Percentiles rank a stretch among this genome's conserved stretches.
phyloP scores from a whole-genome alignment of 2,888 invertebrate species.

The Clunio marinus region DNA sequence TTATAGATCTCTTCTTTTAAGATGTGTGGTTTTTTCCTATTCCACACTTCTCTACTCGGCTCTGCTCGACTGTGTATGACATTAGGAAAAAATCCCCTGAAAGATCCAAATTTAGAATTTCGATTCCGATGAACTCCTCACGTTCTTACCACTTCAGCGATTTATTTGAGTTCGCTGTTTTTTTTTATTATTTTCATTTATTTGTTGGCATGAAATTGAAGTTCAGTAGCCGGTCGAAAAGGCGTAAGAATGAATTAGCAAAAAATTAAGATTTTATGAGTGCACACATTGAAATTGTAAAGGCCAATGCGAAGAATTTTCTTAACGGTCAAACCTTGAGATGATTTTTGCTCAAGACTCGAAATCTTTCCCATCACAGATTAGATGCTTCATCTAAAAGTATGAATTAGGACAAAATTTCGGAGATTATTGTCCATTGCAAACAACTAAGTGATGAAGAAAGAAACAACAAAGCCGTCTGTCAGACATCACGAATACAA shows the following conservation, averaged over 20 bases:
- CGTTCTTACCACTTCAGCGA: conserved; percentile 15
- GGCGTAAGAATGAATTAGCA: background rate
- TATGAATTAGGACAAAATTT: too few species aligned
- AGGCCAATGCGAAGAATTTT: conserved; percentile 3
- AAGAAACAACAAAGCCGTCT: too few species aligned
- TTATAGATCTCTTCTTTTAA: background rate
- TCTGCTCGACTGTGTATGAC: conserved; percentile 13
- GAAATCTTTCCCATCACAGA: too few species aligned
- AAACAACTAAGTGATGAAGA: too few species aligned
- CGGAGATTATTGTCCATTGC: too few species aligned
- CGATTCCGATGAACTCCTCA: conserved; percentile 31
- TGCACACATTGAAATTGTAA: background rate
- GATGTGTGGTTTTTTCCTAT: background rate
- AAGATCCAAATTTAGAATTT: conserved; percentile 37
- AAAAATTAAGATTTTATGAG: background rate
- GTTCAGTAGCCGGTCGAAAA: conserved; percentile 23
- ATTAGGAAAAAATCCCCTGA: conserved; percentile 20
- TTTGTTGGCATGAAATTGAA: conserved; percentile 33
- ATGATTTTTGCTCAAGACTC: too few species aligned
- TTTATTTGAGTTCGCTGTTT: conserved; percentile 2
- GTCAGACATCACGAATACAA: too few species aligned
- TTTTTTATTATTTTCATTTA: background rate
- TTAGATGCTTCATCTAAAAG: too few species aligned
- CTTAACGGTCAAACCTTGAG: background rate
- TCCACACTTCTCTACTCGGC: background rate